Percentiles rank a stretch among this genome's conserved stretches.
These are phyloP conservation scores for Manis pentadactyla DNA, from an alignment of 2,797 vertebrate species.

Conservation along the genomic window DNA sequence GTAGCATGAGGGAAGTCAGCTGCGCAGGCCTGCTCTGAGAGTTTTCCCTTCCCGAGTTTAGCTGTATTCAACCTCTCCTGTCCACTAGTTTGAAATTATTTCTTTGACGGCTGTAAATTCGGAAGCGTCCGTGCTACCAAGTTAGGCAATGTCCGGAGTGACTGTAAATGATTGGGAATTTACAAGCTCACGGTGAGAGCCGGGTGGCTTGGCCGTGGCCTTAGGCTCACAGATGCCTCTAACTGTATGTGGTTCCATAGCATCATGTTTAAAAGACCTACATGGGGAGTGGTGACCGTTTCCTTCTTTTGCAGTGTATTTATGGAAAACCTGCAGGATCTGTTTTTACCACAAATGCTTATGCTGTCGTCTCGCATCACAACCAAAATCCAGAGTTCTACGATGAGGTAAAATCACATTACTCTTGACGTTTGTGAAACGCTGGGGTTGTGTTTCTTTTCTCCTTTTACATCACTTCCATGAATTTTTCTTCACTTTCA, in stretches of 20 bases:
- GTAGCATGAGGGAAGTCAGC: background rate
- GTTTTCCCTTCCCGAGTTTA: background rate
- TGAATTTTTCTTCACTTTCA: background rate
- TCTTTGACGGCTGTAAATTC: background rate
- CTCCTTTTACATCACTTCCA: background rate
- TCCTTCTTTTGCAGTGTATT: conserved; percentile 92
- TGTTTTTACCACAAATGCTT: conserved; percentile 90
- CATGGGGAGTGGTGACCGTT: background rate
- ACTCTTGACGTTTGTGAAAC: background rate
- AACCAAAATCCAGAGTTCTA: conserved; percentile 99
- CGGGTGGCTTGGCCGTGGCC: background rate
- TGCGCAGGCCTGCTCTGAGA: background rate
- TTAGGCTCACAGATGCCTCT: conserved; percentile 32
- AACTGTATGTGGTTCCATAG: background rate
- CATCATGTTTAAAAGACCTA: background rate
- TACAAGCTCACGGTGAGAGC: background rate
- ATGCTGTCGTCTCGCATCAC: conserved; percentile 95
- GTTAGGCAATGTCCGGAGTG: background rate
- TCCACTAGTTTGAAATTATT: background rate
- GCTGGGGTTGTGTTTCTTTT: background rate
- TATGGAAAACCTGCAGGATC: conserved; percentile 95
- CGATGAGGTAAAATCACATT: conserved; percentile 92
- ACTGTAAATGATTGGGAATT: background rate
- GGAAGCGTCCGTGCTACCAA: background rate
- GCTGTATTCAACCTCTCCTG: background rate